These are phyloP conservation scores for Lasioglossum malachurum DNA, from an alignment of 2,888 invertebrate species.

Conservation along the genomic window DNA sequence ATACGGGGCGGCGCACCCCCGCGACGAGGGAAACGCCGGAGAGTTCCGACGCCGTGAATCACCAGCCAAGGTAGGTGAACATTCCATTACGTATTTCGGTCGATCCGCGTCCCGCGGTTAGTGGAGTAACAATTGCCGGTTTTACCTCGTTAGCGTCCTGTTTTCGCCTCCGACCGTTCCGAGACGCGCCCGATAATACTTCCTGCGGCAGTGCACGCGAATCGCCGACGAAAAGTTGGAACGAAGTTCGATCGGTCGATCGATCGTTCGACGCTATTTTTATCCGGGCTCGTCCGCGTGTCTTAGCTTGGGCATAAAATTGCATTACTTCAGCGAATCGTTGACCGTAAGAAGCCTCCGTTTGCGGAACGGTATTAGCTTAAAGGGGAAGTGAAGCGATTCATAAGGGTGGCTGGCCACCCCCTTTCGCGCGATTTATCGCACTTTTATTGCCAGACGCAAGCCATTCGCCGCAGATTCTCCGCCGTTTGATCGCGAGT, in stretches of 20 bases:
- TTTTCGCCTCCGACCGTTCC: neutral
- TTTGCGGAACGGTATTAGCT: slow-evolving; percentile 60
- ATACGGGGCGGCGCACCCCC: neutral
- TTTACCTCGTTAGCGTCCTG: neutral
- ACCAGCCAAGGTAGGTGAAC: slow-evolving; percentile 43
- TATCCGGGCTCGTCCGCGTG: slow-evolving; percentile 51
- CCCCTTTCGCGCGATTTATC: slow-evolving; percentile 59
- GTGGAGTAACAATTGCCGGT: neutral
- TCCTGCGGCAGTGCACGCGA: neutral
- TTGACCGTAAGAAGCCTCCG: slow-evolving; percentile 60
- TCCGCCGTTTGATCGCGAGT: slow-evolving; percentile 16
- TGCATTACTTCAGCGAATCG: slow-evolving; percentile 62
- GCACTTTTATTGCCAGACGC: slow-evolving; percentile 57
- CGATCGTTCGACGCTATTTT: slow-evolving; percentile 53
- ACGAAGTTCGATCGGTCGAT: slow-evolving; percentile 5
- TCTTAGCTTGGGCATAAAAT: slow-evolving; percentile 65
- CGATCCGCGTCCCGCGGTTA: neutral
- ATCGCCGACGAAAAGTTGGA: neutral
- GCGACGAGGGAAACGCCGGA: neutral
- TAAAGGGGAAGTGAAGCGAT: slow-evolving; percentile 60
- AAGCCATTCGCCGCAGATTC: slow-evolving; percentile 52
- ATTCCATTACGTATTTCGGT: slow-evolving; percentile 22
- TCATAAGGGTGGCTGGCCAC: slow-evolving; percentile 57
- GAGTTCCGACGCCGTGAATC: slow-evolving; percentile 22
- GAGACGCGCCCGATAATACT: neutral